Base-by-base conservation (phyloP, 2,113 vertebrate genomes). In the Forbesichthys agassizii region DNA sequence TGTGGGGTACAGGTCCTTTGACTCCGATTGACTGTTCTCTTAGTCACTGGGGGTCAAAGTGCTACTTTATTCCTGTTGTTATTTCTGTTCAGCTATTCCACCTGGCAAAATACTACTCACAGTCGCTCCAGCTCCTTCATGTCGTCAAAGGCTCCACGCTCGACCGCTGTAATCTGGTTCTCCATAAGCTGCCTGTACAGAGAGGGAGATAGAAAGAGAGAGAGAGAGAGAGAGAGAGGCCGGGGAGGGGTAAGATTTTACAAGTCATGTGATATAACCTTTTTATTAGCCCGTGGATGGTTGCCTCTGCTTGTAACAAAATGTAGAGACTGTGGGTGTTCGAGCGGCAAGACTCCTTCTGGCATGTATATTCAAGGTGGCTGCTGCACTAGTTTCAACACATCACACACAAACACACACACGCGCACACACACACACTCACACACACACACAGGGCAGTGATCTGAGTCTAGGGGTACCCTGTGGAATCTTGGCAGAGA, bases 41-140 rank as follows among this genome's bases (percentile, higher is more conserved):
- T 18, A 11, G 18, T 56, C 54, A 16, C 3, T 20, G 18, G 16
- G 56, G 56, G 33, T 11, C 58, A 60, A 57, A 20, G 16, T 4
- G 3, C 55, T 20, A 18, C 9, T 61, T 56, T 70, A 20, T 3
- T 20, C 9, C 55, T 20, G 54, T 9, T 61, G 59, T 70, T 69
- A 42, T 74, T 74, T 63, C 70, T 68, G 27, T 65, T 48, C 42
- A 55, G 55, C 62, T 55, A 68, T 47, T 49, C 52, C 42, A 9
- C 64, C 51, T n/a, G 33, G 36, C 11, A 1, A 61, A 79, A 69
- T 80, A 68, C 59, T 85, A 98, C 98, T 99, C 82, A 99, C 98
- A 99, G 94, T 66, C 98, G 92, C 89, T 99, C 98, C 83, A 99
- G 92, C 86, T 99, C 97, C 92, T 95, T 98, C 97, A 98, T 93